Conservation (phyloP, 2,888 invertebrate genomes). For the Diadegma fenestrale region DNA sequence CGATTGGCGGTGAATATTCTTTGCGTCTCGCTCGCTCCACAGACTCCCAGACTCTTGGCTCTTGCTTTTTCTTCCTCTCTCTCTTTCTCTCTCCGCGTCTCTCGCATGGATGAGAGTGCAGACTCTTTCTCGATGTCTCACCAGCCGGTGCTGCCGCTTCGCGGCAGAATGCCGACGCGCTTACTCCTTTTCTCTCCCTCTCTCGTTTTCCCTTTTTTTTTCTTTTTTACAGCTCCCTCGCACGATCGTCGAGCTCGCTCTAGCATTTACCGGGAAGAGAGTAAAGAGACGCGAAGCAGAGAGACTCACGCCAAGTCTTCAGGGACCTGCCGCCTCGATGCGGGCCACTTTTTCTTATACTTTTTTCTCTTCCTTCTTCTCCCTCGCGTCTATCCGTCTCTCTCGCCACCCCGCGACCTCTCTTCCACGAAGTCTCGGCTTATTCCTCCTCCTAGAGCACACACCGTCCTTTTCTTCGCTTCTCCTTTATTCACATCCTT, state of each 20-base stretch:
- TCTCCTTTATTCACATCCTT: constrained; percentile 10
- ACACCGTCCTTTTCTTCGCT: constrained; percentile 22
- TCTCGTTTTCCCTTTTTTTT: constrained; percentile 43
- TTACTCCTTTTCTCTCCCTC: constrained; percentile 75
- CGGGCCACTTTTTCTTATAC: constrained; percentile 46
- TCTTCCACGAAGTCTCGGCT: constrained; percentile 80
- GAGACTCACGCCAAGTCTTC: constrained; percentile 56
- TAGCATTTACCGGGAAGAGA: constrained; percentile 31
- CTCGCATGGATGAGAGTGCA: neutral
- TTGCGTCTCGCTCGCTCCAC: constrained; percentile 55
- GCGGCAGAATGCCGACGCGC: constrained; percentile 64
- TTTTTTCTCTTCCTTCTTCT: constrained; percentile 16
- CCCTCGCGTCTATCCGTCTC: constrained; percentile 40
- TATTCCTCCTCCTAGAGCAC: constrained; percentile 69
- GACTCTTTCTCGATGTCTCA: constrained; percentile 41
- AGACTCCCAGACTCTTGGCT: constrained; percentile 43
- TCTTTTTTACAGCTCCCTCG: constrained; percentile 60
- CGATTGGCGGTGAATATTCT: constrained; percentile 75
- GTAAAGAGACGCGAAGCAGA: neutral
- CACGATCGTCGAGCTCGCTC: constrained; percentile 61
- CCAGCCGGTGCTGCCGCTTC: constrained; percentile 61
- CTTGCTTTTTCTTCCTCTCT: constrained; percentile 24
- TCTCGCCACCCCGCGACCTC: constrained; percentile 48
- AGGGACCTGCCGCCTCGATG: constrained; percentile 63
- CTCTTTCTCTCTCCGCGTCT: constrained; percentile 37